Evolutionary conservation across 1,140 invertebrate genomes (phyloP).

Genomic region (Drosophila pruinosa): DNA sequence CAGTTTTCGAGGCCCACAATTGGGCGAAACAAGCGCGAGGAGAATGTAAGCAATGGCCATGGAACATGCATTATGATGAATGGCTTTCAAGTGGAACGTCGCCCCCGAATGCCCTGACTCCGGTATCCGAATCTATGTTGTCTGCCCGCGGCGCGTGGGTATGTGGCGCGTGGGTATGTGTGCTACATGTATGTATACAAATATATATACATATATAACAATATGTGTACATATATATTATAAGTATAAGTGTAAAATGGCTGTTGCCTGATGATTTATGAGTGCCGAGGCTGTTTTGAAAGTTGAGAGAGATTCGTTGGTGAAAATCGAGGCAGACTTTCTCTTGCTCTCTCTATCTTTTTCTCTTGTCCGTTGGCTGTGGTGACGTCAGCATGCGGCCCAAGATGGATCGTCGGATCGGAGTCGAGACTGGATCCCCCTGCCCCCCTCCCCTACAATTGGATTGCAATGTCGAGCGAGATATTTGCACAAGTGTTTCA

Average conservation of each 20-base stretch:
- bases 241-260: conserved; percentile 43
- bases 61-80: conserved; percentile 69
- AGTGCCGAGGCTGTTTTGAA: conserved; percentile 61
- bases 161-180: conserved; percentile 47
- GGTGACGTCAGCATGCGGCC: conserved; percentile 19
- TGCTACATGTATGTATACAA: conserved; percentile 15
- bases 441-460: conserved; percentile 6
- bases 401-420: conserved; percentile 61
- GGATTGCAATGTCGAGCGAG: conserved; percentile 15
- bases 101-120: conserved; percentile 45
- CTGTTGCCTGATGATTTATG: conserved; percentile 72
- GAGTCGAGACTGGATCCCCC: conserved; percentile 39
- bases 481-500: conserved; percentile 22
- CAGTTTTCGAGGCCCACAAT: conserved; percentile 31
- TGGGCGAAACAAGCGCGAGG: conserved; percentile 23
- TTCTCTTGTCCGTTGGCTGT: not conserved
- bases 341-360: conserved; percentile 22
- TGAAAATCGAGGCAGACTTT: conserved; percentile 52
- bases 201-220: conserved; percentile 16
- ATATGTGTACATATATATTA: conserved; percentile 22
- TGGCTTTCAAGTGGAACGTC: conserved; percentile 77
- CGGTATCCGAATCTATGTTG: conserved; percentile 37
- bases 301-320: conserved; percentile 46
- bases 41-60: conserved; percentile 41
- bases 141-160: conserved; percentile 27